These are phyloP conservation scores for Crocallis elinguaria DNA, from an alignment of 2,888 invertebrate species.

Conservation along the genomic window DNA sequence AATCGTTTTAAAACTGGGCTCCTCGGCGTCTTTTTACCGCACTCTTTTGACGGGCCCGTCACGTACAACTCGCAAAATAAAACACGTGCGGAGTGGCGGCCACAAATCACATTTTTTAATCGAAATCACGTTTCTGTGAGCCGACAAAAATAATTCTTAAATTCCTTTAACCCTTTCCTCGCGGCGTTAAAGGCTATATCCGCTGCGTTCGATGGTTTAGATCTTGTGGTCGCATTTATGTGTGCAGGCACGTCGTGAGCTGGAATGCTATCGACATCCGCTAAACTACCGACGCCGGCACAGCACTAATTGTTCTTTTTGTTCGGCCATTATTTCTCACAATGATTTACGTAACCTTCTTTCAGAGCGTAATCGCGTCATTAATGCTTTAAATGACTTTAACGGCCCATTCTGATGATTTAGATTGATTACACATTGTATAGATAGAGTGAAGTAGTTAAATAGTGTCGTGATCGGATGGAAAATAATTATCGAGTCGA, in stretches of 20 bases:
- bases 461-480: conserved; percentile 36
- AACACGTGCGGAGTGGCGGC: conserved; percentile 76
- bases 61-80: conserved; percentile 79
- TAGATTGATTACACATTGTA: conserved; percentile 64
- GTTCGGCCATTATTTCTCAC: conserved; percentile 66
- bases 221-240: conserved; percentile 61
- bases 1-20: conserved; percentile 51
- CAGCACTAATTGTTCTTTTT: conserved; percentile 82
- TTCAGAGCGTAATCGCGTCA: conserved; percentile 66
- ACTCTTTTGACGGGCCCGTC: conserved; percentile 68
- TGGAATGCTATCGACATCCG: conserved; percentile 81
- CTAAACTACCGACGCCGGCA: conserved; percentile 78
- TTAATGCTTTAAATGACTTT: conserved; percentile 72
- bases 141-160: conserved; percentile 42
- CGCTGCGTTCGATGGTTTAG: conserved; percentile 17
- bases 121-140: conserved; percentile 73
- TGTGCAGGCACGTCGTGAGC: conserved; percentile 74
- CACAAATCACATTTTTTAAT: conserved; percentile 85
- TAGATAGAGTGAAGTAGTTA: conserved; percentile 47
- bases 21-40: conserved; percentile 52
- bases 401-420: conserved; percentile 68
- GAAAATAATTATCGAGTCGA: conserved; percentile 30
- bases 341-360: conserved; percentile 75
- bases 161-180: conserved; percentile 35
- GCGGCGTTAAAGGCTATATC: conserved; percentile 47